Percentiles rank a stretch among this genome's conserved stretches.
These are phyloP conservation scores for Drosophila sp. DNA, from an alignment of 1,140 invertebrate genomes.

Conservation along the genomic window DNA sequence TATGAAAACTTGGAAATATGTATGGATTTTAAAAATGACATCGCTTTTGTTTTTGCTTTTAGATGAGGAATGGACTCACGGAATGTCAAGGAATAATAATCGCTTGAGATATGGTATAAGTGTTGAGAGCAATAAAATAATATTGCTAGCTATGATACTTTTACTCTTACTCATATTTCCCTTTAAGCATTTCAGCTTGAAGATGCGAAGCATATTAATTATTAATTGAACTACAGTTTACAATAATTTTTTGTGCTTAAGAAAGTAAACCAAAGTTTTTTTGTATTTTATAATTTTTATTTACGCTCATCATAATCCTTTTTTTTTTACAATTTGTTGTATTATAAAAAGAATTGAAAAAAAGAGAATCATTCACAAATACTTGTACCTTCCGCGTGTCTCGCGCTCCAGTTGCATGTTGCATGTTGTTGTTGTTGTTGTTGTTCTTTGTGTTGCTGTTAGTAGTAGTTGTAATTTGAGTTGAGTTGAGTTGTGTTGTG, in stretches of 20 bases:
- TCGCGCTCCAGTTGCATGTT: conserved; percentile 16
- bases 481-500: conserved; percentile 6
- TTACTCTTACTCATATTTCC: too few relatives aligned
- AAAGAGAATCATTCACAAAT: conserved; percentile 47
- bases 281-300: conserved; percentile 34
- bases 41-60: neutral
- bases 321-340: conserved; percentile 38
- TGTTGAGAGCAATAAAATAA: too few relatives aligned
- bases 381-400: conserved; percentile 38
- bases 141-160: too few relatives aligned
- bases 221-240: too few relatives aligned
- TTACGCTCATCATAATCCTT: conserved; percentile 35
- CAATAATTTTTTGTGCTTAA: too few relatives aligned
- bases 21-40: too few relatives aligned
- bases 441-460: neutral
- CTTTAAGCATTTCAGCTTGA: too few relatives aligned
- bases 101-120: too few relatives aligned
- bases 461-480: conserved; percentile 8
- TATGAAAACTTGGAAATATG: neutral
- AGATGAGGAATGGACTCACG: too few relatives aligned
- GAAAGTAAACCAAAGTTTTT: too few relatives aligned
- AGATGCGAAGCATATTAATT: too few relatives aligned
- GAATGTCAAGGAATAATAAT: too few relatives aligned
- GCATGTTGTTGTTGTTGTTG: conserved; percentile 18
- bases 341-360: conserved; percentile 22